Conservation (phyloP, 1,140 invertebrate species). For the Chrysoperla carnea region DNA sequence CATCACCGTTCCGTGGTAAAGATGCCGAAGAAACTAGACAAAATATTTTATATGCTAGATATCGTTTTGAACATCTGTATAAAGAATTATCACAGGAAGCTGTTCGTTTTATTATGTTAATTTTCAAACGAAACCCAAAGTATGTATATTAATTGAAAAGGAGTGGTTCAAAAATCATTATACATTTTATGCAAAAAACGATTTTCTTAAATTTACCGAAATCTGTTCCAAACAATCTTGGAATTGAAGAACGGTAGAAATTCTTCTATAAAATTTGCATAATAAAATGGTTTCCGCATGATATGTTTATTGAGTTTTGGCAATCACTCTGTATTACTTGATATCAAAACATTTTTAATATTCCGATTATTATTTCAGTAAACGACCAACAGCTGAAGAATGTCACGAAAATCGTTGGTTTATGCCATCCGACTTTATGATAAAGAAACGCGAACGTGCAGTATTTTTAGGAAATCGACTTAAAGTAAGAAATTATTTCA, state of each 20-base stretch:
- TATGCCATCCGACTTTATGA: conserved; percentile 77
- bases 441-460: conserved; percentile 79
- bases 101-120: conserved; percentile 82
- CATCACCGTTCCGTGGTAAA: conserved; percentile 75
- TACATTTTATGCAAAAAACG: no score
- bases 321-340: no score
- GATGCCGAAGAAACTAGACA: conserved; percentile 71
- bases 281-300: no score
- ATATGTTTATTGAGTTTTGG: no score
- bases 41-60: conserved; percentile 86
- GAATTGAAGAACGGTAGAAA: no score
- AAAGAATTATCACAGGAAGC: conserved; percentile 90
- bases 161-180: not conserved
- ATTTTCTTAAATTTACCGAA: no score
- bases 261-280: no score
- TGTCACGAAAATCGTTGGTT: conserved; percentile 93
- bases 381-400: conserved; percentile 83
- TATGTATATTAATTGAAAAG: conserved; percentile 29
- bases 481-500: conserved; percentile 34
- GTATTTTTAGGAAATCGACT: conserved; percentile 65
- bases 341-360: no score
- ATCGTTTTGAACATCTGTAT: conserved; percentile 85
- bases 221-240: no score
- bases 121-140: conserved; percentile 87
- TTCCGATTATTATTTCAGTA: conserved; percentile 35